Evolutionary conservation across 2,113 vertebrate species (phyloP).

Genomic region (Sander lucioperca): DNA sequence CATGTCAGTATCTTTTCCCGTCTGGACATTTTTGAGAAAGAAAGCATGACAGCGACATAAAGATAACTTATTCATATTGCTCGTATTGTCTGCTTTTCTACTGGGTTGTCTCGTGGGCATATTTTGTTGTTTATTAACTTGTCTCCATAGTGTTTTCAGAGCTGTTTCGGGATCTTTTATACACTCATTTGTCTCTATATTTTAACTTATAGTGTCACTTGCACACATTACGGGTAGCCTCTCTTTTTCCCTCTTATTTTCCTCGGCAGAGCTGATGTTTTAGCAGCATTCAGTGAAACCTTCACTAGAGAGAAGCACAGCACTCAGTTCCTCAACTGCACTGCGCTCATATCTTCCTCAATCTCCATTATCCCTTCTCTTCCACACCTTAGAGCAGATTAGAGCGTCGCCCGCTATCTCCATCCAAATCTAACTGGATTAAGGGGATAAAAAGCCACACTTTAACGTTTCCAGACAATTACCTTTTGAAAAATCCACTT

Average conservation of each 20-base stretch:
- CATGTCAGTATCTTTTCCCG: background rate
- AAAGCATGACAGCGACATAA: constrained; percentile 1
- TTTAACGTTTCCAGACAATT: constrained; percentile 78
- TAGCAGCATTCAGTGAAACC: constrained; percentile 19
- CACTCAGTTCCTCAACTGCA: constrained; percentile 21
- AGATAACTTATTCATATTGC: constrained; percentile 9
- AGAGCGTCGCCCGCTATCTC: constrained; percentile 65
- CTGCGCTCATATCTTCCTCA: constrained; percentile 50
- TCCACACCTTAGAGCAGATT: constrained; percentile 80
- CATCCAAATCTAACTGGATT: constrained; percentile 78
- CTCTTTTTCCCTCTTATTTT: background rate
- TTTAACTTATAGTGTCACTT: background rate
- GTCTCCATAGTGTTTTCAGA: background rate
- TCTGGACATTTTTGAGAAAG: constrained; percentile 33
- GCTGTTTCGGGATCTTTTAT: background rate
- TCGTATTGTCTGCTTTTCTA: background rate
- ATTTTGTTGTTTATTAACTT: constrained; percentile 10
- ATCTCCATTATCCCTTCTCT: constrained; percentile 74
- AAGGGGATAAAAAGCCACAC: constrained; percentile 69
- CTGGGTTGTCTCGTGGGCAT: background rate
- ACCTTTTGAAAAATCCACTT: constrained; percentile 69
- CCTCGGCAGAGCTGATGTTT: background rate
- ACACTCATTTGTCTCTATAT: constrained; percentile 21
- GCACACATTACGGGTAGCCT: background rate
- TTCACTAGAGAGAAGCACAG: background rate